These are phyloP conservation scores for Coluber constrictor DNA, from an alignment of 2,797 vertebrate genomes.

Conservation along the genomic window DNA sequence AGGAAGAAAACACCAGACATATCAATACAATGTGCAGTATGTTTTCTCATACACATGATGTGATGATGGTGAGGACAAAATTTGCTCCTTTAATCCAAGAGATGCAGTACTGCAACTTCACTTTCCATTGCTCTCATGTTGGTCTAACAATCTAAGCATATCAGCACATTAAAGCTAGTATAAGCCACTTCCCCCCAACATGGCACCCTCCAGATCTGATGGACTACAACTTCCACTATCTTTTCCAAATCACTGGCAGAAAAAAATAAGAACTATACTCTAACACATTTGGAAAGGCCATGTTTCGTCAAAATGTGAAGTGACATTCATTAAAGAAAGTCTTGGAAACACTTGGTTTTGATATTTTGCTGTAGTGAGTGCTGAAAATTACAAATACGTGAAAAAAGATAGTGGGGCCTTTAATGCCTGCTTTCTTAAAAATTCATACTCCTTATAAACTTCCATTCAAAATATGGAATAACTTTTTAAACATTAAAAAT, in stretches of 20 bases:
- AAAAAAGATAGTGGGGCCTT: neutral
- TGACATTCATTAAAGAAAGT: neutral
- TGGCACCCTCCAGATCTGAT: neutral
- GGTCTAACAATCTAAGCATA: neutral
- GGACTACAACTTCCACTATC: neutral
- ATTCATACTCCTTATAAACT: neutral
- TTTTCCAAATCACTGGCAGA: neutral
- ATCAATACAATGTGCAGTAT: neutral
- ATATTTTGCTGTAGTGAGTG: neutral
- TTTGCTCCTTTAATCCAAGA: neutral
- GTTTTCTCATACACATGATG: neutral
- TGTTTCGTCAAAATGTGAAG: neutral
- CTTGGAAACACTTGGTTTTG: neutral
- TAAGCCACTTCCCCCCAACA: neutral
- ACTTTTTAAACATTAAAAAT: neutral
- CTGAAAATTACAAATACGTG: neutral
- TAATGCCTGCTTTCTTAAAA: neutral
- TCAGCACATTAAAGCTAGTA: neutral
- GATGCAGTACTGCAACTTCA: neutral
- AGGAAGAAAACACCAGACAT: neutral
- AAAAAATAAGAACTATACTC: neutral
- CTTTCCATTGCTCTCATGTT: neutral
- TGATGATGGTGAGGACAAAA: neutral
- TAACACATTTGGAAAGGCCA: neutral
- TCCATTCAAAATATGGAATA: neutral